A percentile compares a stretch with the other conserved stretches of the same genome.
phyloP scores from a whole-genome alignment of 2,888 invertebrate genomes.

The Malthinus flaveolus region DNA sequence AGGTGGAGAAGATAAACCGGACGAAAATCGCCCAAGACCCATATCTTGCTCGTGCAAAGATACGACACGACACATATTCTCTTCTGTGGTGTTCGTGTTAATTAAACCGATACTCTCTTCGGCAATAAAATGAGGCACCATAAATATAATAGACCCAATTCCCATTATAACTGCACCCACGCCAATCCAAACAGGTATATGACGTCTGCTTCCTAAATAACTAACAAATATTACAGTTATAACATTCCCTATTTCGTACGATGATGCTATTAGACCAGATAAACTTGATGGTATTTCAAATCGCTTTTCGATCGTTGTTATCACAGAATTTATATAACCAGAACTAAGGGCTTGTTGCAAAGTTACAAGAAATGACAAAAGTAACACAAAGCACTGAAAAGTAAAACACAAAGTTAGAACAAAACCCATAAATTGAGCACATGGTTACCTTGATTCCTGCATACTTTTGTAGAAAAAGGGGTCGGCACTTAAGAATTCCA shows the following conservation, averaged over 20 bases:
- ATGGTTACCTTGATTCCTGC: conserved; percentile 79
- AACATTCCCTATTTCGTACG: conserved; percentile 94
- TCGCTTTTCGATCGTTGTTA: conserved; percentile 95
- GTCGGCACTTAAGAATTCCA: conserved; percentile 85
- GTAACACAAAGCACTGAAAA: conserved; percentile 84
- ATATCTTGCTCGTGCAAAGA: conserved; percentile 74
- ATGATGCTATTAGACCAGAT: conserved; percentile 90
- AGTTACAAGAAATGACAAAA: conserved; percentile 87
- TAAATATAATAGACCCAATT: conserved; percentile 88
- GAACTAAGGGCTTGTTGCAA: conserved; percentile 89
- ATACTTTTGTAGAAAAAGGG: conserved; percentile 82
- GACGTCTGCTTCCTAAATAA: conserved; percentile 88
- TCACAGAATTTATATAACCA: conserved; percentile 92
- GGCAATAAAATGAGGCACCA: conserved; percentile 89
- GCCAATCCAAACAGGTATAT: conserved; percentile 94
- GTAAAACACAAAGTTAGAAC: conserved; percentile 35
- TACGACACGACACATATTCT: conserved; percentile 79
- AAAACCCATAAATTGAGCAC: neutral
- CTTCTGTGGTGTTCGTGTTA: conserved; percentile 69
- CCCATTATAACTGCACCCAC: conserved; percentile 93
- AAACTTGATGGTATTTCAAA: conserved; percentile 92
- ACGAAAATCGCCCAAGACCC: conserved; percentile 70
- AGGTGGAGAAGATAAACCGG: conserved; percentile 69
- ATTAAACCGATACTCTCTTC: conserved; percentile 74
- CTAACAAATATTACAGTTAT: conserved; percentile 95